A percentile compares a stretch with the other conserved stretches of the same genome.
These are phyloP conservation scores for Schizaphis graminum DNA, from an alignment of 2,888 invertebrate species.

Conservation along the genomic window DNA sequence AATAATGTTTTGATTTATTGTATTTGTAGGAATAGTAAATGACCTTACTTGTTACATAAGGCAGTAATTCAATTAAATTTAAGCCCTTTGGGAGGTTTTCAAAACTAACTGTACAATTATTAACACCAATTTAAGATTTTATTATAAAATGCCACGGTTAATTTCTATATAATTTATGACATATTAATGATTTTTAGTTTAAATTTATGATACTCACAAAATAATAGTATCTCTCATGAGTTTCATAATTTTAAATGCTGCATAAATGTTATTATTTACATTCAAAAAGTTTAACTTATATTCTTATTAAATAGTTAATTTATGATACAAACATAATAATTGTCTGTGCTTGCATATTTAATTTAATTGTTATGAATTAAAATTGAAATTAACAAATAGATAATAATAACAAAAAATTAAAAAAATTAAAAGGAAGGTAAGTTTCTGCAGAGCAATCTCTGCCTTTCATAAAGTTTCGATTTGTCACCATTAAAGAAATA, in stretches of 20 bases:
- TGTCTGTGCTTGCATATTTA: not conserved
- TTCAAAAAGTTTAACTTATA: not conserved
- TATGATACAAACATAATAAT: not conserved
- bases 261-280: not conserved
- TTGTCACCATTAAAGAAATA: too few relatives aligned
- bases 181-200: not conserved
- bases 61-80: not conserved
- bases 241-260: not conserved
- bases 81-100: not conserved
- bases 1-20: not conserved
- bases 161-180: not conserved
- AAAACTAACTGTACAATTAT: not conserved
- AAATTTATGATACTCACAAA: not conserved
- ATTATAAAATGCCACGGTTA: slow-evolving; percentile 17
- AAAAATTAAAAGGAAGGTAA: not conserved
- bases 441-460: too few relatives aligned
- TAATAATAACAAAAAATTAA: not conserved
- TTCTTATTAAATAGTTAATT: not conserved
- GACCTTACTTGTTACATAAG: not conserved
- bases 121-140: slow-evolving; percentile 2
- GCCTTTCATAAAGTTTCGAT: too few relatives aligned
- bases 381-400: not conserved
- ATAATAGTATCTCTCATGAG: not conserved
- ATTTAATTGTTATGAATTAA: not conserved
- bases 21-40: not conserved